Conservation (phyloP, 2,888 invertebrate species). For the Troilus luridus region DNA sequence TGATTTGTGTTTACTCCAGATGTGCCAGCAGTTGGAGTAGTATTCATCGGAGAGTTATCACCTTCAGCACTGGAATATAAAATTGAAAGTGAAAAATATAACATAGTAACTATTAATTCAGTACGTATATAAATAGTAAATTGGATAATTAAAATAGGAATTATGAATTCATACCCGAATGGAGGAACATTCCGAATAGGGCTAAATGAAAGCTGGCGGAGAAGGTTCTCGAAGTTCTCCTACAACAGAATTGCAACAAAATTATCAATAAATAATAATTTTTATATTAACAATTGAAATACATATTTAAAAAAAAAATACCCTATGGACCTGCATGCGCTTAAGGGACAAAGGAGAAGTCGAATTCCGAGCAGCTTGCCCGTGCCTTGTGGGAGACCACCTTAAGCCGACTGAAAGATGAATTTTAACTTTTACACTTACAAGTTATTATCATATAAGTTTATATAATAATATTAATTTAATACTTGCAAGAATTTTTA, state of each 20-base stretch:
- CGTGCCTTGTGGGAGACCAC: constrained; percentile 41
- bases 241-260: neutral
- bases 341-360: constrained; percentile 52
- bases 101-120: too few relatives aligned
- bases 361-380: neutral
- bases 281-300: too few relatives aligned
- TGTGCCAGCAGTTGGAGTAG: constrained; percentile 36
- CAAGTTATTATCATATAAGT: too few relatives aligned
- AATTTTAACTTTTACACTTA: neutral
- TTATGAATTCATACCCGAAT: neutral
- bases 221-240: constrained; percentile 58
- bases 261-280: neutral
- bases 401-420: constrained; percentile 31
- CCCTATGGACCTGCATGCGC: constrained; percentile 55
- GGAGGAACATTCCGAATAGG: constrained; percentile 40
- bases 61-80: constrained; percentile 34
- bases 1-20: constrained; percentile 5
- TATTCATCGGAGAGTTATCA: neutral
- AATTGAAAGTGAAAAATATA: neutral
- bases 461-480: neutral
- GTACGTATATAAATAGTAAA: neutral
- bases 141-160: neutral
- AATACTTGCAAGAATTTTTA: neutral
- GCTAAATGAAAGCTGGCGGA: constrained; percentile 48
- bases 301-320: neutral